Evolutionary conservation across 1,140 invertebrate genomes (phyloP).

Genomic region (Thereuonema tuberculata): DNA sequence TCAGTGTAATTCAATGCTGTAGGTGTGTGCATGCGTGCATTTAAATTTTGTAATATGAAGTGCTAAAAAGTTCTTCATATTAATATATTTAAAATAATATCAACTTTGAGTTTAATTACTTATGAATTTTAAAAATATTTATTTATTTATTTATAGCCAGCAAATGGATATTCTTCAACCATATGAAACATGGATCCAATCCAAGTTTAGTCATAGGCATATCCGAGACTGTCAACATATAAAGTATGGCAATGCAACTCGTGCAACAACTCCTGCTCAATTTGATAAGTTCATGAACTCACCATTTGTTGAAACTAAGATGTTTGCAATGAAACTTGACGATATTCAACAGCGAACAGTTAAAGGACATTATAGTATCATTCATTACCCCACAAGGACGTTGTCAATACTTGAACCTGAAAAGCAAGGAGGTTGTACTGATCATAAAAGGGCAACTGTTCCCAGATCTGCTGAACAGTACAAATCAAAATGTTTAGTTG

Average conservation of each 20-base stretch:
- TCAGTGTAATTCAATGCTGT: too few species aligned
- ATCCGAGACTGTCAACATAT: conserved; percentile 24
- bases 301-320: conserved; percentile 19
- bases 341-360: neutral
- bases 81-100: too few species aligned
- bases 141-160: neutral
- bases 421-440: conserved; percentile 20
- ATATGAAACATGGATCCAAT: conserved; percentile 7
- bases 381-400: conserved; percentile 25
- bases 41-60: too few species aligned
- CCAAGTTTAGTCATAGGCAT: conserved; percentile 20
- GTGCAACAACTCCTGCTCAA: conserved; percentile 19
- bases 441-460: conserved; percentile 22
- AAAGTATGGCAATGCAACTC: conserved; percentile 23
- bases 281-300: conserved; percentile 6
- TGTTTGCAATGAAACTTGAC: conserved; percentile 18
- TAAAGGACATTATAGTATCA: conserved; percentile 21
- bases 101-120: too few species aligned
- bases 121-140: too few species aligned
- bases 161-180: neutral
- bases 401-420: conserved; percentile 28
- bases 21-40: too few species aligned
- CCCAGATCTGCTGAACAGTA: conserved; percentile 20
- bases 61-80: too few species aligned
- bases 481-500: conserved; percentile 26